Percentiles rank a stretch among this genome's conserved stretches.
phyloP scores from a whole-genome alignment of 2,113 vertebrate genomes.

The Lates calcarifer region DNA sequence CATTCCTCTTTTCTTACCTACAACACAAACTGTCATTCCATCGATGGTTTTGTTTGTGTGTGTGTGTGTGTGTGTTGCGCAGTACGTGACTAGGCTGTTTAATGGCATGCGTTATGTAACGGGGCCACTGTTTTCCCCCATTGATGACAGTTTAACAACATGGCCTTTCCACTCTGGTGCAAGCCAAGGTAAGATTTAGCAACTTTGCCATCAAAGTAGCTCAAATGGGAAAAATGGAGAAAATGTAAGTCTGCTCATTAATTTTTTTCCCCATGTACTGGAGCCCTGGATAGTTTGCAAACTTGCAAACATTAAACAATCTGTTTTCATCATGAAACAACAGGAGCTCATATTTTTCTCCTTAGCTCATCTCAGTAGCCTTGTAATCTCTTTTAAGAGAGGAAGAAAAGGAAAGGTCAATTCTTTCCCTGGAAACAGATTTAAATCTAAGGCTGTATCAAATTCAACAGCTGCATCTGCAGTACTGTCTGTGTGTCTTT shows the following conservation, averaged over 20 bases:
- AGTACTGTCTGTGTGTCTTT: neutral
- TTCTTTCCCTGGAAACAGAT: conserved; percentile 23
- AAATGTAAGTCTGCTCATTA: neutral
- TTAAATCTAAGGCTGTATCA: conserved; percentile 15
- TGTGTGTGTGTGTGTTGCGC: conserved; percentile 12
- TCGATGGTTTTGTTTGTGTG: neutral
- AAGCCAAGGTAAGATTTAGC: neutral
- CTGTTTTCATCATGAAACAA: conserved; percentile 23
- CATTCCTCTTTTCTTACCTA: conserved; percentile 51
- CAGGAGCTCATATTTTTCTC: conserved; percentile 15
- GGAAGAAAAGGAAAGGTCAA: conserved; percentile 9
- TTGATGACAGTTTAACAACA: conserved; percentile 56
- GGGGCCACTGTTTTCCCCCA: conserved; percentile 23
- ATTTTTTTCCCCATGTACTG: neutral
- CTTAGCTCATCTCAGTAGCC: neutral
- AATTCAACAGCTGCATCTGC: conserved; percentile 11
- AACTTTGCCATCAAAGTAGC: conserved; percentile 2
- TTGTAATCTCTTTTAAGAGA: conserved; percentile 33
- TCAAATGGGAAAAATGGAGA: neutral
- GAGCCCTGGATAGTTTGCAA: neutral
- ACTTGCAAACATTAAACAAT: neutral
- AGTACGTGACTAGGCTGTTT: conserved; percentile 12
- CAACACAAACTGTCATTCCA: conserved; percentile 35
- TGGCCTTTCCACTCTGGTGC: conserved; percentile 2
- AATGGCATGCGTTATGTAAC: conserved; percentile 56